Base-by-base conservation (phyloP, 2,113 vertebrate genomes). In the Misgurnus mizolepis region DNA sequence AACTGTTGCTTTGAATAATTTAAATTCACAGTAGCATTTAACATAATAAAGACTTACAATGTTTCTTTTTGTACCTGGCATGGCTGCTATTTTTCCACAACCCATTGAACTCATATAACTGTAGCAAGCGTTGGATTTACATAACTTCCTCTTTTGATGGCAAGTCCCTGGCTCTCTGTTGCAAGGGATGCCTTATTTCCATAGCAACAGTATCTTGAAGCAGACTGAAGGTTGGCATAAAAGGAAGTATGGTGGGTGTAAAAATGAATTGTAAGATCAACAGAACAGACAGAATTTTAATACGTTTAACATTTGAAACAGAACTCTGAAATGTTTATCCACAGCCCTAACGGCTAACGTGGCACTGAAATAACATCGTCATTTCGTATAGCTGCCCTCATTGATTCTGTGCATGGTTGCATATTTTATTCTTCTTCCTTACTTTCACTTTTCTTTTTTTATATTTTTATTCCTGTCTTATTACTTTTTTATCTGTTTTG, bases 201-300 rank as follows among this genome's bases (percentile, higher is more conserved):
- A 65, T 64, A 64, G 78, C 78, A 71, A 71, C 78, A 41, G 41
- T 68, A 55, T 79, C 64, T 62, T 53, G 56, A n/a, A 50, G 67
- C 69, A 50, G 34, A 45, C 15, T 17, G n/a, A 74, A 61, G 41
- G 55, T 41, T 43, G 67, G 76, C 53, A 55, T 78, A 9, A 43
- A 58, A 67, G 17, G 18, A 77, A 56, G 14, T 2, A 47, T 53
- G 18, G 11, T 69, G 45, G 69, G 53, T 72, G 53, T 72, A 73
- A 41, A 56, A 41, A 18, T 27, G 40, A 6, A 61, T 75, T 34
- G 72, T 49, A 27, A 61, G 22, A 75, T 75, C 11, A 61, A 4
- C 58, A 62, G 71, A 74, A 22, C n/a, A 60, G 39, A 73, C 27
- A 43, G 0, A 15, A 47, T 49, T 45, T n/a, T 62, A 34, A 75